Base-by-base conservation (phyloP, 2,113 vertebrate species). In the Motacilla alba region DNA sequence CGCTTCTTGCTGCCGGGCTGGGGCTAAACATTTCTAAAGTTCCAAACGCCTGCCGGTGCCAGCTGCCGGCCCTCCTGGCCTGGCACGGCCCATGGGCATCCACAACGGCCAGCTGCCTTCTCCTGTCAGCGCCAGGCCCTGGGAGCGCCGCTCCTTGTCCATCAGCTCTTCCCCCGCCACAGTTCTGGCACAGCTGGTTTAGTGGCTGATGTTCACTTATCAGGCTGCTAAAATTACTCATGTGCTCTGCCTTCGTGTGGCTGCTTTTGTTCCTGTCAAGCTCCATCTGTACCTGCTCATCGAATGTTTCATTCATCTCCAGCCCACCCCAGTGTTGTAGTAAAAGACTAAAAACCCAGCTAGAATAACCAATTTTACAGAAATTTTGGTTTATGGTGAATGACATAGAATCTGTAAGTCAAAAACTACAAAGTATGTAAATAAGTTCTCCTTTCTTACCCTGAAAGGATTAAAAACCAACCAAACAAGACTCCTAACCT, bases 51-150 rank as follows among this genome's bases (percentile, higher is more conserved):
- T 49, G 46, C 50, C 9, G 43, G 8, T 55, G 44, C 33, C 75
- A 50, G 72, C 20, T 44, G 47, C 46, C 3, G 16, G 10, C 55
- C 16, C 33, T 33, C 37, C 80, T 10, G 66, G 15, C 86, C 39
- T 46, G 21, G 9, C 23, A 27, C 37, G 33, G 83, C 79, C 55
- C 69, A 0, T 7, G 73, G 11, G 39, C 60, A 31, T 0, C 27
- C 24, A 2, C 0, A 17, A 1, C 0, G 0, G 7, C 10, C 64
- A 0, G 37, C 1, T 5, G 41, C 35, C 31, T 58, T 22, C 13
- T 3, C 1, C 20, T 22, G 90, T 20, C 41, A 3, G 28, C 28
- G 6, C 19, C 44, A 5, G 27, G 0, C 22, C 13, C n/a, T 2
- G 0, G 0, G 9, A 7, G 8, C 4, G 0, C 33, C 4, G 1